A percentile compares a stretch with the other conserved stretches of the same genome.
phyloP scores from a whole-genome alignment of 2,888 invertebrate species.

The Isotomurus palustris region DNA sequence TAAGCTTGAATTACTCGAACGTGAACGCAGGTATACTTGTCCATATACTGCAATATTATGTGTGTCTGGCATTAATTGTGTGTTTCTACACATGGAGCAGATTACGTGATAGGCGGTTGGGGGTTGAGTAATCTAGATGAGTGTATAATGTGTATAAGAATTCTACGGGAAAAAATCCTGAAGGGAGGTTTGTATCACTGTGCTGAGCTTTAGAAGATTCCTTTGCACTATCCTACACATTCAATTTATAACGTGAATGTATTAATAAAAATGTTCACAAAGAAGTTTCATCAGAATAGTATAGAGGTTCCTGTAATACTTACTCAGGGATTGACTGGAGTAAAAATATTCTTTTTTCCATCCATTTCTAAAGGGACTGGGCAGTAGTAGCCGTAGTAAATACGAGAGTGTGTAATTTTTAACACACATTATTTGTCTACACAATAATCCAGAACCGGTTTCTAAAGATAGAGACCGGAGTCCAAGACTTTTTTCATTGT shows the following conservation, averaged over 20 bases:
- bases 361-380: slow-evolving; percentile 7
- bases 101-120: slow-evolving; percentile 6
- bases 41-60: no score
- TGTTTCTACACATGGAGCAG: no score
- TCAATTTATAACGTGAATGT: not conserved
- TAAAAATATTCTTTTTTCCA: slow-evolving; percentile 13
- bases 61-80: no score
- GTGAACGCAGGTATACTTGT: no score
- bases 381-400: no score
- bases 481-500: slow-evolving; percentile 14
- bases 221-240: no score
- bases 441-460: slow-evolving; percentile 28
- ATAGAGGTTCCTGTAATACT: no score
- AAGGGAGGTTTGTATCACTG: not conserved
- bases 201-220: no score
- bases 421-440: slow-evolving; percentile 4
- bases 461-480: slow-evolving; percentile 24
- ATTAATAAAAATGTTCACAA: not conserved
- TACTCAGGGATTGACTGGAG: not conserved
- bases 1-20: no score
- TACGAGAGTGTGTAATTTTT: slow-evolving; percentile 15
- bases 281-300: not conserved
- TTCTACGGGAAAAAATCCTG: slow-evolving; percentile 5
- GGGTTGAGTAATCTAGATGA: not conserved
- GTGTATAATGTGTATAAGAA: not conserved